These are phyloP conservation scores for Brevimyrus niger DNA, from an alignment of 2,113 vertebrate species.

Conservation along the genomic window DNA sequence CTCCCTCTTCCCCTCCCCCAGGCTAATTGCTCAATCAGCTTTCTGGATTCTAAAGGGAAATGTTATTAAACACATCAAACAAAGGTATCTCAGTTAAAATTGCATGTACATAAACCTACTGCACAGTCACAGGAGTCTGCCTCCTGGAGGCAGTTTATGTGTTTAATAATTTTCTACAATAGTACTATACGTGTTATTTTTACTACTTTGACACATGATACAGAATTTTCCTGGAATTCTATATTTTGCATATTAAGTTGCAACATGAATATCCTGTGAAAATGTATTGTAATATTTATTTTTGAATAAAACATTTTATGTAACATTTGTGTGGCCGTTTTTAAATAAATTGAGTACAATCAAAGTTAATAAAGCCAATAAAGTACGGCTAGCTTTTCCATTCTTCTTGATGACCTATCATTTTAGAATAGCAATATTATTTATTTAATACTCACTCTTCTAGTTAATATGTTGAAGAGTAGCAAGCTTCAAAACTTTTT, in stretches of 20 bases:
- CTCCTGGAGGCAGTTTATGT: background rate
- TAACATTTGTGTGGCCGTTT: background rate
- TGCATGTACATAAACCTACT: background rate
- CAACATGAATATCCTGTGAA: background rate
- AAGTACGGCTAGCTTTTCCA: background rate
- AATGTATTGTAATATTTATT: conserved; percentile 23
- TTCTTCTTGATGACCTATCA: background rate
- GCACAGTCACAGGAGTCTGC: background rate
- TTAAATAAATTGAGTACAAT: background rate
- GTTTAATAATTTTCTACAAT: background rate
- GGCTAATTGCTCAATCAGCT: conserved; percentile 12
- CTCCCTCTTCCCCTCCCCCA: background rate
- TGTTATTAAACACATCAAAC: background rate
- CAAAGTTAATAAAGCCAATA: no score
- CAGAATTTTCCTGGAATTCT: background rate
- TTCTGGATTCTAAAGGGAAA: background rate
- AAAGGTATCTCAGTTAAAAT: background rate
- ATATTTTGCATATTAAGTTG: conserved; percentile 2
- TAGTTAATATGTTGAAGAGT: background rate
- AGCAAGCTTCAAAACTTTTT: background rate
- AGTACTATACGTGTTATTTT: background rate
- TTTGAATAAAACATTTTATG: conserved; percentile 24
- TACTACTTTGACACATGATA: background rate
- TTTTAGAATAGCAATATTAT: background rate
- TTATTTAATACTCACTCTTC: background rate